These are phyloP conservation scores for Carollia perspicillata DNA, from an alignment of 2,113 vertebrate species.

Conservation along the genomic window DNA sequence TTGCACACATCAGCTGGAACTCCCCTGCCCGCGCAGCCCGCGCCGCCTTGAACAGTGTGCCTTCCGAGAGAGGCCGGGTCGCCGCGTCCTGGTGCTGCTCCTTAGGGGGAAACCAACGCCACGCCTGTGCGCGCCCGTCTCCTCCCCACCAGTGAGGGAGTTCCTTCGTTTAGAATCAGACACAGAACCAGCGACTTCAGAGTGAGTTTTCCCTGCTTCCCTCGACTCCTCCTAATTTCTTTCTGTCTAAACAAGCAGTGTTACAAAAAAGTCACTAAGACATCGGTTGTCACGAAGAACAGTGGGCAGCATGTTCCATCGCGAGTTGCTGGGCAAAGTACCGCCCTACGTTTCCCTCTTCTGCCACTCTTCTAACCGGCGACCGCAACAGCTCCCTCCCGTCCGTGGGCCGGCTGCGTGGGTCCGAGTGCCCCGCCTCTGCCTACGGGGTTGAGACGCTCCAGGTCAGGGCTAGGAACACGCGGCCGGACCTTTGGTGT, in stretches of 20 bases:
- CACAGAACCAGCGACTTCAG: not conserved
- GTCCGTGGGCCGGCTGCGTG: accelerated
- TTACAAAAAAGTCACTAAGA: not conserved
- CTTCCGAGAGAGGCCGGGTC: not conserved
- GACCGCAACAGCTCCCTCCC: not conserved
- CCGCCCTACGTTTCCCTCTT: not conserved
- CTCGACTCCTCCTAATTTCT: not conserved
- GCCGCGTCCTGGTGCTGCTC: not conserved
- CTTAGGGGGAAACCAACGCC: not conserved
- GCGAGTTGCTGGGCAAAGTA: not conserved
- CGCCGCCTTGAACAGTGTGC: not conserved
- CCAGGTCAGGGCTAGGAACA: not conserved
- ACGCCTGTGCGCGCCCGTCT: accelerated
- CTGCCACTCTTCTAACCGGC: not conserved
- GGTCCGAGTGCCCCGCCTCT: not conserved
- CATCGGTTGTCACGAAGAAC: not conserved
- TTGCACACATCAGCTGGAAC: not conserved
- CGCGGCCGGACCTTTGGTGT: not conserved
- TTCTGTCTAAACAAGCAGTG: not conserved
- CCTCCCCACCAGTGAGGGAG: not conserved
- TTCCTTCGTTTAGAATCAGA: not conserved
- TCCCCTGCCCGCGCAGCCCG: not conserved
- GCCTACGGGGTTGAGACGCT: not conserved
- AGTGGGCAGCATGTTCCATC: not conserved
- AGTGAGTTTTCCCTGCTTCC: not conserved